Conservation (phyloP, 92 coral and sea anemone species). For the Actinernus sp. region DNA sequence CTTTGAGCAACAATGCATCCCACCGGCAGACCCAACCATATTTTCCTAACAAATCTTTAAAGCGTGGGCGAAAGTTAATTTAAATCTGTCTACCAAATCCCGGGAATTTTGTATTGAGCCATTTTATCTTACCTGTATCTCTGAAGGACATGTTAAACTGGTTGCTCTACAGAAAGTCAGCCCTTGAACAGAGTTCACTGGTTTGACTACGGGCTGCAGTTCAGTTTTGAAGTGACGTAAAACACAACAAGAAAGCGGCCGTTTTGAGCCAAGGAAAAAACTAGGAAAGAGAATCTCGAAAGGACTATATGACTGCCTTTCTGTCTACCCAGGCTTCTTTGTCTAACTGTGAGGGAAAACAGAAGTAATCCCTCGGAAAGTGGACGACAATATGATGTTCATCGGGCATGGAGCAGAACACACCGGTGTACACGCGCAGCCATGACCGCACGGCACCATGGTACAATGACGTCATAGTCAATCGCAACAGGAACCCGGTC, state of each 20-base stretch:
- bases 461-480: constrained; percentile 51
- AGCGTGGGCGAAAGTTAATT: constrained; percentile 91
- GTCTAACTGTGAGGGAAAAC: constrained; percentile 42
- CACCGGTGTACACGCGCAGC: constrained; percentile 79
- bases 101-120: constrained; percentile 68
- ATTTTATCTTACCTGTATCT: constrained; percentile 70
- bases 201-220: background rate
- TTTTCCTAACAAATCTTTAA: constrained; percentile 60
- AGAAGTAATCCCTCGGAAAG: constrained; percentile 55
- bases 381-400: constrained; percentile 55
- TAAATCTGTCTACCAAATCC: constrained; percentile 77
- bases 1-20: constrained; percentile 32
- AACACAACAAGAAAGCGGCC: constrained; percentile 41
- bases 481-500: constrained; percentile 6
- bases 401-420: constrained; percentile 65
- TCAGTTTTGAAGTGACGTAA: constrained; percentile 25
- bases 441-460: constrained; percentile 19
- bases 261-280: constrained; percentile 2
- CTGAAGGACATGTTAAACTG: constrained; percentile 46
- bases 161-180: constrained; percentile 42
- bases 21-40: constrained; percentile 53
- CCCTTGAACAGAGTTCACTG: constrained; percentile 8
- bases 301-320: constrained; percentile 28
- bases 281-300: constrained; percentile 3
- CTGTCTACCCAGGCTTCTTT: constrained; percentile 14